Base-by-base conservation (phyloP, 1,140 invertebrate genomes). In the Rhopalosiphum padi region DNA sequence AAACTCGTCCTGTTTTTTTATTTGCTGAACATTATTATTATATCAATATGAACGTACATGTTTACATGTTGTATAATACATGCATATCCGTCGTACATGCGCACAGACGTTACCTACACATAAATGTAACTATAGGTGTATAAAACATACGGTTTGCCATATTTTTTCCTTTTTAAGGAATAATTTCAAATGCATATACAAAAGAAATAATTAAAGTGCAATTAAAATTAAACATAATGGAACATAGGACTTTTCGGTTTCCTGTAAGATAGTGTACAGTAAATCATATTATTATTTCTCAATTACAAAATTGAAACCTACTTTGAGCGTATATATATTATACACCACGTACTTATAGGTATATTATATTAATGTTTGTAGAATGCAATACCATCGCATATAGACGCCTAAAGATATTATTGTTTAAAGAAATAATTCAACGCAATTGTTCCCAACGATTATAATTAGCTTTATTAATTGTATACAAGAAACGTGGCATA, bases 11-110 rank as follows among this genome's bases (percentile, higher is more conserved):
- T 23, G 30, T 35, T 77, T 77, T 51, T 77, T n/a, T 77, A 77
- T 77, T 77, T 77, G 30, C n/a, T n/a, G 60, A n/a, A 77, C 60
- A 77, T 77, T 77, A 77, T 77, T 77, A 77, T 68, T 68, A 68
- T 68, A 68, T 68, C 60, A 68, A 68, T 77, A 77, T n/a, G 5
- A 77, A 23, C 11, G n/a, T n/a, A 15, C 4, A n/a, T 77, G 30
- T 35, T 77, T n/a, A 15, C 30, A n/a, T 77, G 30, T 35, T n/a
- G 60, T 77, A n/a, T 77, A 77, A 77, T 77, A 68, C 30, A 68
- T 68, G 60, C n/a, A 18, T 15, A 77, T 77, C 60, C 4, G 30
- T n/a, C n/a, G 15, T 77, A 55, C 25, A 60, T 30, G n/a, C 30
- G n/a, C 30, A 77, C 30, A 77, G n/a, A 77, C 18, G 30, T 68